phyloP scores from a whole-genome alignment of 2,113 vertebrate species.

The Laticauda laticaudata region DNA sequence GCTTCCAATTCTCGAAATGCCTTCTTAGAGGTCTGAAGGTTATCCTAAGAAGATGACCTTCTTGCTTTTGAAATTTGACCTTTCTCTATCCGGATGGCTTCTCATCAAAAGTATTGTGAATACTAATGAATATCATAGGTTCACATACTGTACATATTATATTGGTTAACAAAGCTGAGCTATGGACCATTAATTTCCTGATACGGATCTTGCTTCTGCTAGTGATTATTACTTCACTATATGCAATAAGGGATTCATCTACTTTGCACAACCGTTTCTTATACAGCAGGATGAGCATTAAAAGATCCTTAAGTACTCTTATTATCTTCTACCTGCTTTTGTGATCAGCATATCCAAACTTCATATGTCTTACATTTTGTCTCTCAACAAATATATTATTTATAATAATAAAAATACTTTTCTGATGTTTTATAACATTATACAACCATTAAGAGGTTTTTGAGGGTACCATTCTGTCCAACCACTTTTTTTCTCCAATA shows the following conservation, averaged over 20 bases:
- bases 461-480: not conserved
- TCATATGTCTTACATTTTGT: not conserved
- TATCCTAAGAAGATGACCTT: not conserved
- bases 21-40: not conserved
- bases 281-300: not conserved
- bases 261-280: not conserved
- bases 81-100: not conserved
- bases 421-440: not conserved
- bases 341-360: not conserved
- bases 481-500: not conserved
- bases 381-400: not conserved
- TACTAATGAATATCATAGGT: not conserved
- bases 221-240: not conserved
- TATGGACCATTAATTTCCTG: not conserved
- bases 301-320: not conserved
- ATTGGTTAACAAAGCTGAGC: not conserved
- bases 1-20: not conserved
- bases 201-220: not conserved
- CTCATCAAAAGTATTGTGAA: not conserved
- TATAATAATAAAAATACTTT: not conserved
- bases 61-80: not conserved
- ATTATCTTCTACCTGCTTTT: not conserved
- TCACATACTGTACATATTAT: not conserved
- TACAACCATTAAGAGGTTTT: not conserved
- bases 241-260: not conserved